Base-by-base conservation (phyloP, 2,888 invertebrate species). In the Folsomia candida region DNA sequence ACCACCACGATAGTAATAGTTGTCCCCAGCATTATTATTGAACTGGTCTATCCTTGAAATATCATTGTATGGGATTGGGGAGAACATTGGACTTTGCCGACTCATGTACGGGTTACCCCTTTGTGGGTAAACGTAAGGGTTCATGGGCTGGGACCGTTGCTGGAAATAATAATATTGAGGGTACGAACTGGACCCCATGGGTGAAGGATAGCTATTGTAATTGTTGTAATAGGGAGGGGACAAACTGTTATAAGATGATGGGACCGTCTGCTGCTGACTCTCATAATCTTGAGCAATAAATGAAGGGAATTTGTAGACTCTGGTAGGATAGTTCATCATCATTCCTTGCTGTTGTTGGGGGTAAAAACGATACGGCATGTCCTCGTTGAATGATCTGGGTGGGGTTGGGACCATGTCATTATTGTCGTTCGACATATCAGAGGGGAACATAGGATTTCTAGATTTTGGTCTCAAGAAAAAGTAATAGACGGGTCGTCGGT, bases 271-370 rank as follows among this genome's bases (percentile, higher is more conserved):
- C 22, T 54, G 54, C 6, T n/a, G 54, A 22, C 20, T 54, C 4
- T 54, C 54, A n/a, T 54, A 54, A 22, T 54, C 54, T 54, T 54
- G 54, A 54, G 54, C 54, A 54, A 54, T 54, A n/a, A 54, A 54
- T 4, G 54, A 22, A 37, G 37, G 37, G 37, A 37, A 37, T 37
- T 37, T 37, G 37, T 37, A 37, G 37, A 4, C 14, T 4, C 6
- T 4, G 14, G 4, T 37, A 9, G 37, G 37, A 37, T 9, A 37
- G 14, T 14, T 37, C 37, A 37, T 37, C 14, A 37, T 14, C 22
- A 6, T 20, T 22, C 20, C 11, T 20, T 18, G 20, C n/a, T 22
- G 18, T 14, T 4, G 4, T 20, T 54, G 20, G 6, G 54, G 20
- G 22, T 54, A 54, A 20, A 20, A 20, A n/a, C 22, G 54, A 6